Evolutionary conservation across 1,140 invertebrate genomes (phyloP), one percentile per base, ranked within the genome.

Genomic region (Pogonomyrmex californicus): DNA sequence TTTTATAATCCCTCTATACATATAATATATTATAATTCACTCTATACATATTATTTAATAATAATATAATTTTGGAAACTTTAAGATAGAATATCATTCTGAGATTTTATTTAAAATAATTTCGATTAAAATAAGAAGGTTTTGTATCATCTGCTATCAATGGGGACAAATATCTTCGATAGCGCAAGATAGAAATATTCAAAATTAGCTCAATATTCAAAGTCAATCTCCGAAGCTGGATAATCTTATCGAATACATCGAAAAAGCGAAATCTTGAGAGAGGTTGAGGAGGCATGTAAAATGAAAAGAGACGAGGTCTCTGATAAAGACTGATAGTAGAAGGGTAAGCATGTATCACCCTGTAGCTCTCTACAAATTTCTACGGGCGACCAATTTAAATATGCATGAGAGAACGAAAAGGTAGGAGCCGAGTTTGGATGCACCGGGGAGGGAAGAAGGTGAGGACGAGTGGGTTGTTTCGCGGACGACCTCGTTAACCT

Each of bases 331-430:
- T 23, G 23, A 23, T 23, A 23, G 23, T 23, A 9, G 23, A 36
- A 12, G 12, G 51, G 17, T 17, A 41, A 77, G 76, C n/a, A 51
- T 65, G 62, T 58, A 33, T 56, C 56, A 44, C 10, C 41, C 58
- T 36, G 77, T 81, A 85, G 85, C 65, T 76, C 70, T 78, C 85
- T 85, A 90, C 88, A 88, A 91, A 92, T 92, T 90, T 91, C 81
- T 90, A 86, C 70, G 79, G 76, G 79, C 87, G 87, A 82, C 60
- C 89, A 91, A 93, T 91, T 92, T 92, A 91, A 93, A 92, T 92
- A 92, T 92, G 90, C 88, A 93, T 91, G 91, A 91, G 91, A 91
- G 86, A 54, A 83, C 49, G 86, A 30, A 49, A 65, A 23, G 38
- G 56, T 44, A 51, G 73, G 33, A 81, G 30, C 47, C 9, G 54